Conservation (phyloP, 1,140 invertebrate genomes). For the Drosophila dunni region DNA sequence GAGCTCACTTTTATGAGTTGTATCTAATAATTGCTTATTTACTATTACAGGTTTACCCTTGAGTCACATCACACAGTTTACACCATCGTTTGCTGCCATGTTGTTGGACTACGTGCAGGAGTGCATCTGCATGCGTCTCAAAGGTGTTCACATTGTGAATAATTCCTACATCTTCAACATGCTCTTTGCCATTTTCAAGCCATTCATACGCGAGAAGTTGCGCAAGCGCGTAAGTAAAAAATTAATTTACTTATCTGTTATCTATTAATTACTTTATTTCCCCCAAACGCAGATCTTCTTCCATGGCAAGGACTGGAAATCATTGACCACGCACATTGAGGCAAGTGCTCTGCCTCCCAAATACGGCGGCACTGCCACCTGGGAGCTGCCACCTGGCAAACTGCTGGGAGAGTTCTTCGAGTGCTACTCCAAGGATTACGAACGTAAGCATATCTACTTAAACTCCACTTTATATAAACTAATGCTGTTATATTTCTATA, state of each 20-base stretch:
- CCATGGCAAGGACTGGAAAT: constrained; percentile 89
- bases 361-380: constrained; percentile 88
- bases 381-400: constrained; percentile 85
- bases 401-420: constrained; percentile 86
- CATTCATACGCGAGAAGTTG: constrained; percentile 89
- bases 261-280: background rate
- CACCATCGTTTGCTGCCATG: constrained; percentile 88
- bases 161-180: constrained; percentile 92
- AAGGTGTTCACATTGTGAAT: constrained; percentile 91
- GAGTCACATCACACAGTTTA: constrained; percentile 89
- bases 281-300: constrained; percentile 86
- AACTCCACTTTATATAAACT: background rate
- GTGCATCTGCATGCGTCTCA: constrained; percentile 86
- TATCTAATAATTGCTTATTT: background rate
- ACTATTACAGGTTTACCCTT: constrained; percentile 85
- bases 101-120: constrained; percentile 89
- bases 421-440: constrained; percentile 86
- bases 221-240: constrained; percentile 86
- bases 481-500: background rate
- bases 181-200: constrained; percentile 91
- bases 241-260: background rate
- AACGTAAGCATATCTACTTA: constrained; percentile 84
- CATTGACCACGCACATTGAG: constrained; percentile 88
- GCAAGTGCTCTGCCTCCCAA: constrained; percentile 88
- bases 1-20: background rate